Evolutionary conservation across 1,140 invertebrate species (phyloP).

Genomic region (Drosophila yakuba): DNA sequence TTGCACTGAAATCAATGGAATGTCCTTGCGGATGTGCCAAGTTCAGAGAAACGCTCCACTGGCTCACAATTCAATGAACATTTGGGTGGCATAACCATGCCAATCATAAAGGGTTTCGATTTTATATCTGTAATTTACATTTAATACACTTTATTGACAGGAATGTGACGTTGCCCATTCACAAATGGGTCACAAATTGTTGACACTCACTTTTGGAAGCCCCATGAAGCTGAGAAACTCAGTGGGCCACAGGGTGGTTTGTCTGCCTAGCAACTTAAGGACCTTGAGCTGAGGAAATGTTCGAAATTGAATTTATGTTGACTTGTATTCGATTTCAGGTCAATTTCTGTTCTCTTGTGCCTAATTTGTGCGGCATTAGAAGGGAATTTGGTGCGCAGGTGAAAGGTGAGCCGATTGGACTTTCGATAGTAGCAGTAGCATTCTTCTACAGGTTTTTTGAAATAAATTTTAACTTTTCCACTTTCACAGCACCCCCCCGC

Average conservation of each 20-base stretch:
- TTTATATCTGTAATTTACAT: background rate
- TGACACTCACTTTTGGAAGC: background rate
- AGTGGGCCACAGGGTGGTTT: conserved; percentile 1
- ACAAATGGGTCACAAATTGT: background rate
- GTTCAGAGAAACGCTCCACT: background rate
- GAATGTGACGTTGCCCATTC: background rate
- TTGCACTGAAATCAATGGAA: background rate
- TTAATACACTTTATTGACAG: background rate
- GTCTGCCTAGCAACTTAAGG: conserved; percentile 22
- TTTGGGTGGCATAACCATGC: background rate
- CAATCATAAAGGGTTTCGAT: background rate
- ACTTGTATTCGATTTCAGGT: conserved; percentile 40
- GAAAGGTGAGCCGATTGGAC: conserved; percentile 23
- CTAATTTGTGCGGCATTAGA: conserved; percentile 42
- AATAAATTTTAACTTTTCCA: conserved; percentile 33
- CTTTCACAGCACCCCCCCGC: background rate
- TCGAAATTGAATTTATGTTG: conserved; percentile 34
- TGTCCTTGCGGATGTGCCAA: background rate
- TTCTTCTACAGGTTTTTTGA: conserved; percentile 15
- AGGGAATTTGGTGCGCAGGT: conserved; percentile 16
- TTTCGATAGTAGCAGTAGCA: conserved; percentile 16
- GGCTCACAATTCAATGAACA: background rate
- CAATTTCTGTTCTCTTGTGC: conserved; percentile 43
- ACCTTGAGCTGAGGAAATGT: conserved; percentile 11
- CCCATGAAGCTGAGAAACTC: background rate